Conservation (phyloP, 2,797 vertebrate species). For the Pseudotriccus pelzelni region DNA sequence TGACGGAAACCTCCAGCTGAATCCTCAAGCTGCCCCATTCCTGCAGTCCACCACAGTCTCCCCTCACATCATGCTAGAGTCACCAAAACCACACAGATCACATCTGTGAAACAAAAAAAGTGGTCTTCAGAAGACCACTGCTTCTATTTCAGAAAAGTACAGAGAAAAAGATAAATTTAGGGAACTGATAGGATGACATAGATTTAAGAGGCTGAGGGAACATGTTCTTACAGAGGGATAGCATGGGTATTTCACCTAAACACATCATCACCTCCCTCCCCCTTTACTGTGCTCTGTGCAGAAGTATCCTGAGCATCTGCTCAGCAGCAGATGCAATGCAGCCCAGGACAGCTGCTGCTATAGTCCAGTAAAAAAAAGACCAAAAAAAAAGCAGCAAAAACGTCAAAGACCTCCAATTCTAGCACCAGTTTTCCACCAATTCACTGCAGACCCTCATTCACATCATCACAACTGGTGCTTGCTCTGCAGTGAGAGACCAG, state of each 20-base stretch:
- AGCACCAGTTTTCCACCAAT: background rate
- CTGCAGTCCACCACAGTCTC: background rate
- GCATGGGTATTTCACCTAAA: background rate
- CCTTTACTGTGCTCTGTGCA: background rate
- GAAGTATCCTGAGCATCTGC: background rate
- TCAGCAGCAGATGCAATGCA: background rate
- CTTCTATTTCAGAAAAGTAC: background rate
- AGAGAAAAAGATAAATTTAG: background rate
- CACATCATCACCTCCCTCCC: background rate
- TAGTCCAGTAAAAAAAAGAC: fast-evolving
- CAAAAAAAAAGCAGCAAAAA: background rate
- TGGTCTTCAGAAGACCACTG: background rate
- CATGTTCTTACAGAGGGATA: background rate
- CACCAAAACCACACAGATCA: background rate
- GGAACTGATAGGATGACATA: background rate
- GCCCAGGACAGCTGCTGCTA: background rate
- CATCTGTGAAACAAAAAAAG: background rate
- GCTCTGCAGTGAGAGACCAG: background rate
- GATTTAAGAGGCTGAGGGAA: background rate
- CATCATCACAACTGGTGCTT: fast-evolving
- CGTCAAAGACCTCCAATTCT: background rate
- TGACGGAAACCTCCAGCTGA: background rate
- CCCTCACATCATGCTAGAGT: background rate
- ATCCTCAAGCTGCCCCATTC: background rate
- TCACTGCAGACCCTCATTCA: background rate